These are phyloP conservation scores for Dryobota labecula DNA, from an alignment of 2,888 invertebrate genomes.

Conservation along the genomic window DNA sequence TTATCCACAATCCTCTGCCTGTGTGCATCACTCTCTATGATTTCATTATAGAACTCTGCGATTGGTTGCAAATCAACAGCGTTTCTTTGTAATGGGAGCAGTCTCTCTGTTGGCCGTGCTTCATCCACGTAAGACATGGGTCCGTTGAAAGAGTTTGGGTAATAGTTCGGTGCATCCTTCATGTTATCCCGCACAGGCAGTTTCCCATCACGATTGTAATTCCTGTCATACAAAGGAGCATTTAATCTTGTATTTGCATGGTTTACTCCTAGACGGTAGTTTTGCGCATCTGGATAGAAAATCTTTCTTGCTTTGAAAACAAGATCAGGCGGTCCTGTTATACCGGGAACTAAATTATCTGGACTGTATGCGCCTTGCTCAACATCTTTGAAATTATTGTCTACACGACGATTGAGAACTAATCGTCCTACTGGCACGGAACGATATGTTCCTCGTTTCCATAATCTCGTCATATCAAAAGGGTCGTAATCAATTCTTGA, in stretches of 20 bases:
- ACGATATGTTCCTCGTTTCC: slow-evolving; percentile 84
- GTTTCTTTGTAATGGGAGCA: slow-evolving; percentile 60
- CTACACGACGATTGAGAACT: slow-evolving; percentile 86
- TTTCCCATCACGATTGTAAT: slow-evolving; percentile 69
- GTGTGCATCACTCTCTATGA: slow-evolving; percentile 88
- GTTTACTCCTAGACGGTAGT: slow-evolving; percentile 70
- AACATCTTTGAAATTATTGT: slow-evolving; percentile 86
- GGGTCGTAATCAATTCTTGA: slow-evolving; percentile 79
- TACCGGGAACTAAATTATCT: slow-evolving; percentile 78
- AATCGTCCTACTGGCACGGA: slow-evolving; percentile 87
- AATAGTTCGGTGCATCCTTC: slow-evolving; percentile 69
- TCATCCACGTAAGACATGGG: slow-evolving; percentile 69
- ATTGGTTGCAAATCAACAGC: slow-evolving; percentile 89
- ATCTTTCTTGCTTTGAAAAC: slow-evolving; percentile 86
- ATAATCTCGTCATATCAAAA: slow-evolving; percentile 84
- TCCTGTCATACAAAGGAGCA: slow-evolving; percentile 62
- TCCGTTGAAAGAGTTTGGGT: slow-evolving; percentile 71
- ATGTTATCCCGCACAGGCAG: slow-evolving; percentile 65
- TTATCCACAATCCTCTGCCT: slow-evolving; percentile 43
- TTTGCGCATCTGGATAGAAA: slow-evolving; percentile 90
- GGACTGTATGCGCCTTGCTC: slow-evolving; percentile 88
- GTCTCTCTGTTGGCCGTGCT: slow-evolving; percentile 54
- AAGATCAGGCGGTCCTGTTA: slow-evolving; percentile 88
- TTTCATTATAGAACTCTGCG: slow-evolving; percentile 92
- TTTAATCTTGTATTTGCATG: slow-evolving; percentile 69